phyloP scores from a whole-genome alignment of 2,113 vertebrate species.

The Lucifuga dentata region DNA sequence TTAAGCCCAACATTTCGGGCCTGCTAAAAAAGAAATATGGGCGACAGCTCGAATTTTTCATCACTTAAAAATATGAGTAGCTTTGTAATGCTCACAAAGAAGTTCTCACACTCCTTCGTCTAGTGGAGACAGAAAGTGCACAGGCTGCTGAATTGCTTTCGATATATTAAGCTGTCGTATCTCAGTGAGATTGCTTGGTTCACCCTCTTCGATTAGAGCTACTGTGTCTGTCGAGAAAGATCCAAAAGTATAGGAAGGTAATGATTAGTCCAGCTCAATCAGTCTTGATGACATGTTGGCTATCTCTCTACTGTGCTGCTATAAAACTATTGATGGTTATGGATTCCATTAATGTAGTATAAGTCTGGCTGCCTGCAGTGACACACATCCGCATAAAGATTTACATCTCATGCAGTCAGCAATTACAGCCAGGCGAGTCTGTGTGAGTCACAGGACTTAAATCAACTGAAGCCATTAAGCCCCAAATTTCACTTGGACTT shows the following conservation, averaged over 20 bases:
- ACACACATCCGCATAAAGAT: conserved; percentile 30
- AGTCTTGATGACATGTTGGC: conserved; percentile 38
- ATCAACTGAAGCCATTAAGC: conserved; percentile 22
- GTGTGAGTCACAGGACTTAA: conserved; percentile 40
- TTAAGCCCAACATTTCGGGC: conserved; percentile 38
- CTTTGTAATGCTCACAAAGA: conserved; percentile 46
- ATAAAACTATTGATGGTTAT: conserved; percentile 42
- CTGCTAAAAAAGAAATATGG: conserved; percentile 36
- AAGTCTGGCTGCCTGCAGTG: conserved; percentile 34
- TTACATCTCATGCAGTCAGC: conserved; percentile 52
- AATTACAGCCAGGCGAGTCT: conserved; percentile 7
- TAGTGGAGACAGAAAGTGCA: conserved; percentile 55
- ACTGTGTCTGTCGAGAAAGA: conserved; percentile 13
- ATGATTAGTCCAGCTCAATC: conserved; percentile 37
- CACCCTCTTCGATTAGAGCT: conserved; percentile 21
- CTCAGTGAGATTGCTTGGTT: conserved; percentile 38
- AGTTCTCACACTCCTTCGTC: conserved; percentile 41
- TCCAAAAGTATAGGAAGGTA: conserved; percentile 15
- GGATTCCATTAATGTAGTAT: conserved; percentile 19
- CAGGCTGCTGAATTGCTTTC: conserved; percentile 46
- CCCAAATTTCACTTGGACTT: conserved; percentile 22
- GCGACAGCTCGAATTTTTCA: conserved; percentile 24
- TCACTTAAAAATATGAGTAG: conserved; percentile 58
- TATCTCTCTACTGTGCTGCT: conserved; percentile 10
- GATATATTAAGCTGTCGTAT: conserved; percentile 64